phyloP scores from a whole-genome alignment of 1,140 invertebrate genomes.

The Panagrolaimus sp. region DNA sequence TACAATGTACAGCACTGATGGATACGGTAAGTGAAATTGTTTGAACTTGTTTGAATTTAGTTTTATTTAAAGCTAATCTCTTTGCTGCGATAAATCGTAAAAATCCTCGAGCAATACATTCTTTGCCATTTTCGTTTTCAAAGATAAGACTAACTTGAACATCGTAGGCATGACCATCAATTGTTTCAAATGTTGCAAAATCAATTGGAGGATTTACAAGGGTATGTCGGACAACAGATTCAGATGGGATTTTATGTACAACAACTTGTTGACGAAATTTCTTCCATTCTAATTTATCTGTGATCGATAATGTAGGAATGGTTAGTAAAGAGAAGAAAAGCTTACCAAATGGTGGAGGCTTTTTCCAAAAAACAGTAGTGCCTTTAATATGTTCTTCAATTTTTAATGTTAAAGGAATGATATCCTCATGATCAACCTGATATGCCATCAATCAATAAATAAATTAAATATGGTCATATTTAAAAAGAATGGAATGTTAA shows the following conservation, averaged over 20 bases:
- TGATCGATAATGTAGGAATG: background rate
- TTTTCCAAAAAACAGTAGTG: background rate
- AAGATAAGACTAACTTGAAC: background rate
- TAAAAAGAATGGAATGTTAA: no score
- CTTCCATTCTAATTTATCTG: background rate
- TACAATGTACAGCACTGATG: background rate
- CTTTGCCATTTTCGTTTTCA: background rate
- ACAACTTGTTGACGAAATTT: background rate
- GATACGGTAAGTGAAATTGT: background rate
- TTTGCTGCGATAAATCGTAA: conserved; percentile 4
- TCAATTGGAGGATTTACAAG: background rate
- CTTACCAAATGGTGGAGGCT: background rate
- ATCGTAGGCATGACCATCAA: background rate
- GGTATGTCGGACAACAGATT: background rate
- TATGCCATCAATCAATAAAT: no score
- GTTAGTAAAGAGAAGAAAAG: background rate
- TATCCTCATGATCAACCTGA: no score
- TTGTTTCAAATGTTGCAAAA: background rate
- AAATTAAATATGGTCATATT: no score
- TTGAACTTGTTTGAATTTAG: no score
- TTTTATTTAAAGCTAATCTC: background rate
- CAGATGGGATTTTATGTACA: background rate
- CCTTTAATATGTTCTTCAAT: background rate
- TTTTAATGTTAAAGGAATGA: no score
- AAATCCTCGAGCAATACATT: background rate